Percentiles rank a stretch among this genome's conserved stretches.
These are phyloP conservation scores for Lysiphlebus fabarum DNA, from an alignment of 1,140 invertebrate genomes.

Conservation along the genomic window DNA sequence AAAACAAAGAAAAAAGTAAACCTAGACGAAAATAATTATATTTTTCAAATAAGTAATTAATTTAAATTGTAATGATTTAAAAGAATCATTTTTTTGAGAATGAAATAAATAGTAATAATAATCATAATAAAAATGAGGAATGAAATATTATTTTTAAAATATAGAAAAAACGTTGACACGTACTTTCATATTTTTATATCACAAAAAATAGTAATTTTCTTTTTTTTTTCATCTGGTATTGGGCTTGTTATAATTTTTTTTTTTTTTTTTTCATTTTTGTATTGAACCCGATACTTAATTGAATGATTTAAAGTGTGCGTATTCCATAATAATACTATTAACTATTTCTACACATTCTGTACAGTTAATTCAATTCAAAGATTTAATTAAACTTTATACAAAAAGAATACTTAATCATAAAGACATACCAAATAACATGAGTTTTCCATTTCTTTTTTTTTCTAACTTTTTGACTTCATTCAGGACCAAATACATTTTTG, in stretches of 20 bases:
- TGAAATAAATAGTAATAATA: no score
- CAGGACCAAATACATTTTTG: conserved; percentile 12
- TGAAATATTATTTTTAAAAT: no score
- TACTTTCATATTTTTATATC: no score
- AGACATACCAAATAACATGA: conserved; percentile 55
- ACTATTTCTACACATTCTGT: conserved; percentile 59
- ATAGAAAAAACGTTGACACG: no score
- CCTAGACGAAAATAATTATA: conserved; percentile 36
- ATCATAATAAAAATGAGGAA: no score
- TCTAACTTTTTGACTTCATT: conserved; percentile 9
- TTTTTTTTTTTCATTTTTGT: conserved; percentile 5
- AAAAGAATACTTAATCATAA: conserved; percentile 56
- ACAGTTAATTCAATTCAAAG: conserved; percentile 48
- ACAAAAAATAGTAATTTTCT: no score
- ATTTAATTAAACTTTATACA: conserved; percentile 58
- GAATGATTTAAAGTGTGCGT: conserved; percentile 50
- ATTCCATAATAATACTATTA: conserved; percentile 59
- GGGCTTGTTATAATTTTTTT: neutral
- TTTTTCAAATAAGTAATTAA: neutral
- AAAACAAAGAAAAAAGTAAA: conserved; percentile 32
- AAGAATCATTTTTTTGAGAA: no score
- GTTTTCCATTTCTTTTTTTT: conserved; percentile 37
- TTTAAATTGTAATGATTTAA: no score
- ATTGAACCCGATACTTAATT: no score
- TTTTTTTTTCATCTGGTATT: no score